Percentiles rank a stretch among this genome's conserved stretches.
These are phyloP conservation scores for Leptoteleia sp. DNA, from an alignment of 1,140 invertebrate species.

Conservation along the genomic window DNA sequence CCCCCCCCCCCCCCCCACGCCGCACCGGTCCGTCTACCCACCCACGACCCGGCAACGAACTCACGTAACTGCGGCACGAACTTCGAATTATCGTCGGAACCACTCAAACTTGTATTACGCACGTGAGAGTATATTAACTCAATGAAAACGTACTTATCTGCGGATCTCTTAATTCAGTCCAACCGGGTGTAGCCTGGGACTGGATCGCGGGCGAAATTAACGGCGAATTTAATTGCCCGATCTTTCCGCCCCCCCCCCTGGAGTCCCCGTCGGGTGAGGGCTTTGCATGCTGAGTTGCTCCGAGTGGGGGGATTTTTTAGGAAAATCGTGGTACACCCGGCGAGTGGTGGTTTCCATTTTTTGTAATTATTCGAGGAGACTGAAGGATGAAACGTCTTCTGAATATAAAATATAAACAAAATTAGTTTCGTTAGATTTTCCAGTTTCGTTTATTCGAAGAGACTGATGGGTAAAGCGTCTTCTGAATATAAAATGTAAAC, in stretches of 20 bases:
- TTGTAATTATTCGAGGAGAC: too few species aligned
- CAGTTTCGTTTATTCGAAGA: too few species aligned
- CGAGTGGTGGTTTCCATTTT: too few species aligned
- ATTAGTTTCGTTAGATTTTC: too few species aligned
- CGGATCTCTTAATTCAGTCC: conserved; percentile 61
- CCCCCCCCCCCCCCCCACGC: conserved; percentile 50
- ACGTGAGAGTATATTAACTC: conserved; percentile 62
- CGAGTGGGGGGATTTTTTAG: too few species aligned
- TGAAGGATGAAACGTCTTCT: too few species aligned
- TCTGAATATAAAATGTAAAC: too few species aligned
- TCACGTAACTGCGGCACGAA: conserved; percentile 62
- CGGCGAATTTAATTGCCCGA: conserved; percentile 56
- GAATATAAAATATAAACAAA: too few species aligned
- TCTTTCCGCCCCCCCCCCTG: conserved; percentile 29
- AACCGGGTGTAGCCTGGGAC: conserved; percentile 15
- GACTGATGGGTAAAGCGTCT: too few species aligned
- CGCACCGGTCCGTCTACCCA: neutral
- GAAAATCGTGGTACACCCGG: too few species aligned
- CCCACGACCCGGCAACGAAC: conserved; percentile 18
- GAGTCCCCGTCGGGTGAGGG: neutral
- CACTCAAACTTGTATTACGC: conserved; percentile 66
- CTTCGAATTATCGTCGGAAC: conserved; percentile 61
- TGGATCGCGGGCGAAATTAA: conserved; percentile 53
- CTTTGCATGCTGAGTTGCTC: neutral
- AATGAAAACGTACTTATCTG: conserved; percentile 64